Evolutionary conservation across 1,140 invertebrate genomes (phyloP), one percentile per base, ranked within the genome.

Genomic region (Aphelinus certus): DNA sequence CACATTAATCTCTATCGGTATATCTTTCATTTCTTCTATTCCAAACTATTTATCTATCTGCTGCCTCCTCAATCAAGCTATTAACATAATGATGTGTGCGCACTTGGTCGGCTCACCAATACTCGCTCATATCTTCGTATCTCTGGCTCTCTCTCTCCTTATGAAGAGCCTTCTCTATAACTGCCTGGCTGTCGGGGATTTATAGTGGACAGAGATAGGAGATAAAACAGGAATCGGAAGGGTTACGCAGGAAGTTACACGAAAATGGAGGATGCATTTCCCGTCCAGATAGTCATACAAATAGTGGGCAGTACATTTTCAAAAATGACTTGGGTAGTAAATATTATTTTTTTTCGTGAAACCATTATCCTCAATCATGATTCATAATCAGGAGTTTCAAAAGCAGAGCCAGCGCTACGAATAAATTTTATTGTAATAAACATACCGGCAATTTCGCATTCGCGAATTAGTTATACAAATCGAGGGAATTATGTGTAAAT

Each of bases 121-220:
- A 26, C 26, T 26, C 26, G 26, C 26, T 26, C 26, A 42, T 2
- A 9, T 64, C 3, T 49, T 3, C 6, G 3, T 48, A n/a, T 55
- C 49, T 66, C 51, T 55, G 64, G 48, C 63, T n/a, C 48, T 7
- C 45, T 10, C 62, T 4, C 46, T 10, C 48, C 7, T 48, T 63
- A 57, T 66, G 56, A 66, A 58, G 55, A 3, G 43, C 9, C 55
- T 68, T 68, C 45, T 56, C 47, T 61, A 61, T 67, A 67, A 56
- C 63, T 51, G 48, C 47, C 47, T 43, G 75, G 26, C 26, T 26
- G 26, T 26, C 26, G 26, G 26, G 78, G 82, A 85, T 85, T 85
- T 85, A 85, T 83, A 81, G 76, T 80, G 79, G 76, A 78, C 79
- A 49, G 49, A 49, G 43, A 42, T 10, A 45, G 46, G 61, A 47